Conservation (phyloP, 2,113 vertebrate genomes). For the Tychaedon coryphoeus region DNA sequence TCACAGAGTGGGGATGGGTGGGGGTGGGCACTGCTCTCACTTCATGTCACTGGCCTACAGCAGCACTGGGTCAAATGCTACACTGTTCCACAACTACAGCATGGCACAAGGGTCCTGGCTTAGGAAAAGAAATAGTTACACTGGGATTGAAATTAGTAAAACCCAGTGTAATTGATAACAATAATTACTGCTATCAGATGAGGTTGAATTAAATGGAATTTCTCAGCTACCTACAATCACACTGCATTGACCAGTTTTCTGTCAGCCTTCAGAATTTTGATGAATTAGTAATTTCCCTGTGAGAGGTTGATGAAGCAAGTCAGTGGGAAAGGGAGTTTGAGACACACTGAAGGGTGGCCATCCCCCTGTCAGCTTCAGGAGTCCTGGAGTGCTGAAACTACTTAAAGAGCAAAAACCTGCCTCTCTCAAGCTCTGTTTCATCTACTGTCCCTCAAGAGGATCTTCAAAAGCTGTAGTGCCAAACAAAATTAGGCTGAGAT, state of each 20-base stretch:
- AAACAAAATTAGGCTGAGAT: constrained; percentile 48
- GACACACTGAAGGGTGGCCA: neutral
- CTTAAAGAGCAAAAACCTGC: neutral
- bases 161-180: too few relatives aligned
- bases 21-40: neutral
- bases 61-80: neutral
- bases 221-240: neutral
- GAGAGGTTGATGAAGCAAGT: neutral
- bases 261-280: neutral
- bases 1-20: neutral
- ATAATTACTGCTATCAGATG: neutral
- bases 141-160: neutral
- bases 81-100: neutral
- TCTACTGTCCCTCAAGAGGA: constrained; percentile 9
- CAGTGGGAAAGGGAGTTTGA: neutral
- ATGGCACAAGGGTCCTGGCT: neutral
- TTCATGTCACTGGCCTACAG: neutral
- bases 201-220: neutral
- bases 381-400: neutral
- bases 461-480: neutral
- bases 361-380: neutral
- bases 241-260: neutral
- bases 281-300: neutral
- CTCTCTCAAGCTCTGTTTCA: neutral
- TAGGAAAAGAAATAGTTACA: neutral